Percentiles rank a stretch among this genome's conserved stretches.
Evolutionary conservation across 2,888 invertebrate genomes (phyloP).

Genomic region (Nomada ferruginata): DNA sequence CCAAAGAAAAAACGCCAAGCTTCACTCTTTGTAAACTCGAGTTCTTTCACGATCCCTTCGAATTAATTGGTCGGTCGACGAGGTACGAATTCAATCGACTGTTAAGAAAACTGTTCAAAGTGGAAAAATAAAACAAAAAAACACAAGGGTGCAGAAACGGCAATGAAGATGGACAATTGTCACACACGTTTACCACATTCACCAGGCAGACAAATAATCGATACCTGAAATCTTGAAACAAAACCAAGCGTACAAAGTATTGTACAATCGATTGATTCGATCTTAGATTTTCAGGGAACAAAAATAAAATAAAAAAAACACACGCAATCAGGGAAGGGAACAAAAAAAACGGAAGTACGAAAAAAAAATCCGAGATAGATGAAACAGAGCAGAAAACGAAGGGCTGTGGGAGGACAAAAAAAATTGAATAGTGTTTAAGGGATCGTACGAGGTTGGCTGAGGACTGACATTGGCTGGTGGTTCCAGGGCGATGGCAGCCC

Average conservation of each 20-base stretch:
- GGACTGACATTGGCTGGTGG: conserved; percentile 85
- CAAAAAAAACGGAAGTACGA: conserved; percentile 8
- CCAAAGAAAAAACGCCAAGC: background rate
- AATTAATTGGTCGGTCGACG: conserved; percentile 36
- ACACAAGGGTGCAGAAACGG: conserved; percentile 43
- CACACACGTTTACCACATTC: conserved; percentile 16
- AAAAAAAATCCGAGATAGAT: conserved; percentile 33
- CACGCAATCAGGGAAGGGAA: conserved; percentile 41
- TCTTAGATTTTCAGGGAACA: conserved; percentile 42
- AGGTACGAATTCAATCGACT: conserved; percentile 39
- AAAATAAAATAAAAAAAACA: background rate
- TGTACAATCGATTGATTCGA: conserved; percentile 30
- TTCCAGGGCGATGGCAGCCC: conserved; percentile 85
- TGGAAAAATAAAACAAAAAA: conserved; percentile 11
- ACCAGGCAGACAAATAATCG: background rate
- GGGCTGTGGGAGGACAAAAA: conserved; percentile 66
- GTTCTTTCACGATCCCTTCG: conserved; percentile 31
- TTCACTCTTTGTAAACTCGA: conserved; percentile 41
- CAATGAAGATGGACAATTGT: conserved; percentile 38
- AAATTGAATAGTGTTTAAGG: conserved; percentile 82
- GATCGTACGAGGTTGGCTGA: conserved; percentile 82
- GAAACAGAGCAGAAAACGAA: conserved; percentile 42
- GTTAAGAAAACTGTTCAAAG: conserved; percentile 20
- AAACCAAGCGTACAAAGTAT: background rate
- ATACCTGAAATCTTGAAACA: background rate